These are phyloP conservation scores for Circaetus cinerascens DNA, from an alignment of 2,113 vertebrate genomes.

Conservation along the genomic window DNA sequence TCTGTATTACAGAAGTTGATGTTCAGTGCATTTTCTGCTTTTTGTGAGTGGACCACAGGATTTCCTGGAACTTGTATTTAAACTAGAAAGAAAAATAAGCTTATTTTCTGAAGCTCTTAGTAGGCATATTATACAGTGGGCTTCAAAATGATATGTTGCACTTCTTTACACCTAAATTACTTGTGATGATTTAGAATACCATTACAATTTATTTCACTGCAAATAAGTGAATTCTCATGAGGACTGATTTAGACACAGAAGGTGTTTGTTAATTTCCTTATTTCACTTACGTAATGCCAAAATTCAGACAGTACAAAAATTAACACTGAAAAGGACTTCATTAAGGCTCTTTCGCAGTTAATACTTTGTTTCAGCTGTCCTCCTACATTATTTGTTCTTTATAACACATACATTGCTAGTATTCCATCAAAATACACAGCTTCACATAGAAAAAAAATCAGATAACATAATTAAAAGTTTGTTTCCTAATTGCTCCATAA, in stretches of 20 bases:
- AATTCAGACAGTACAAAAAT: constrained; percentile 18
- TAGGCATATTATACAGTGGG: not conserved
- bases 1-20: not conserved
- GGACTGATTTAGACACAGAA: not conserved
- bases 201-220: not conserved
- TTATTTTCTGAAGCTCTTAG: constrained; percentile 1
- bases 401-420: not conserved
- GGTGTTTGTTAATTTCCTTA: not conserved
- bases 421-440: not conserved
- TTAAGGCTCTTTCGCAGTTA: not conserved
- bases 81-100: constrained; percentile 8
- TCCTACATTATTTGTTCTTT: not conserved
- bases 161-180: not conserved
- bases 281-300: not conserved
- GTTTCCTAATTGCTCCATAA: not conserved
- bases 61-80: constrained; percentile 6
- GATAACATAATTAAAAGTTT: not conserved
- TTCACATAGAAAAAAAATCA: not conserved
- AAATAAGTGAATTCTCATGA: constrained; percentile 13
- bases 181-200: not conserved
- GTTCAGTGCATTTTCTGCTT: not conserved
- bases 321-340: not conserved
- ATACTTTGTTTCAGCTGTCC: not conserved
- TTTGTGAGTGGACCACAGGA: not conserved
- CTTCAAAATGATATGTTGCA: not conserved